A percentile compares a stretch with the other conserved stretches of the same genome.
These are phyloP conservation scores for Orycteropus afer DNA, from an alignment of 2,113 vertebrate genomes.

Conservation along the genomic window DNA sequence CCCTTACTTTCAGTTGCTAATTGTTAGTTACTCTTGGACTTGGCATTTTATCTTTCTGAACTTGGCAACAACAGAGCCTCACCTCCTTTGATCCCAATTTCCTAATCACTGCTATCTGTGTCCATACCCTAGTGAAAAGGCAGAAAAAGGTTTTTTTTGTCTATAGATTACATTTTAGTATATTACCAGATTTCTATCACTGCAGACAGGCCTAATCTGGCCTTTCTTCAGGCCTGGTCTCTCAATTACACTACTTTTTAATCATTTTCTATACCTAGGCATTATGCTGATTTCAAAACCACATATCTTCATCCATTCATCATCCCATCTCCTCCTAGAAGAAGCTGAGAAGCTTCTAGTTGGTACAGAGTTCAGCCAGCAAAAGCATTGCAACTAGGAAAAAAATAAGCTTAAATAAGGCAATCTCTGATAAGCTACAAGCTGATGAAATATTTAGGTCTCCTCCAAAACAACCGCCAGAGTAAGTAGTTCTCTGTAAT, in stretches of 20 bases:
- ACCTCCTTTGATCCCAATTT: background rate
- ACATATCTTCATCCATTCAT: background rate
- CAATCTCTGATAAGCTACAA: background rate
- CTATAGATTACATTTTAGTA: background rate
- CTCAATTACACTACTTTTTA: background rate
- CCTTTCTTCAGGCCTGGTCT: background rate
- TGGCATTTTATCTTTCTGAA: background rate
- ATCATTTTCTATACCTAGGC: background rate
- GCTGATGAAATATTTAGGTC: background rate
- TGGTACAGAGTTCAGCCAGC: background rate
- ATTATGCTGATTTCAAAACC: background rate
- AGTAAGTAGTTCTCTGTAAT: background rate
- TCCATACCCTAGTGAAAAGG: background rate
- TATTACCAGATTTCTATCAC: background rate
- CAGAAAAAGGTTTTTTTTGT: background rate
- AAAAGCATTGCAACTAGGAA: background rate
- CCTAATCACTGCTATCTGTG: background rate
- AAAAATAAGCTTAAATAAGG: conserved; percentile 9
- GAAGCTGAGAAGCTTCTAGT: background rate
- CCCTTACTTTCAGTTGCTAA: background rate
- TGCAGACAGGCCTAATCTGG: background rate
- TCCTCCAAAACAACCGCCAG: background rate
- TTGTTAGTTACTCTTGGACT: background rate
- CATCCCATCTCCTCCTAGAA: background rate
- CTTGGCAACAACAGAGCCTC: background rate